A percentile compares a stretch with the other conserved stretches of the same genome.
Evolutionary conservation across 1,140 invertebrate species (phyloP).

Genomic region (Drosophila lacertosa): DNA sequence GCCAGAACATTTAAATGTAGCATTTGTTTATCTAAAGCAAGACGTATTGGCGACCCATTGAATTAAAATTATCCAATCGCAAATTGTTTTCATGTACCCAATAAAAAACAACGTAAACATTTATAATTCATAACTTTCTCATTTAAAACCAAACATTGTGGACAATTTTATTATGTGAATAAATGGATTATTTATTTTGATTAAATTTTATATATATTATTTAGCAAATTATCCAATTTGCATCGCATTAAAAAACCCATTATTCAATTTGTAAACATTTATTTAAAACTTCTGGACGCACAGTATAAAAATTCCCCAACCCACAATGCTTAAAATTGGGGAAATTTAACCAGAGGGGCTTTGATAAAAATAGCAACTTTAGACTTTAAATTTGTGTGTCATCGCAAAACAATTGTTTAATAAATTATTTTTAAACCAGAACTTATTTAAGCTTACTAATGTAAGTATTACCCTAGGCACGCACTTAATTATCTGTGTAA

Average conservation of each 20-base stretch:
- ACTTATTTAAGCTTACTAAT: too few relatives aligned
- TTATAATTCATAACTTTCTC: background rate
- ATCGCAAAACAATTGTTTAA: background rate
- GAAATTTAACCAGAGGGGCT: background rate
- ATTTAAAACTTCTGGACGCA: background rate
- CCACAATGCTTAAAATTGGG: background rate
- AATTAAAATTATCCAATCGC: constrained; percentile 1
- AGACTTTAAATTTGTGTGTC: constrained; percentile 12
- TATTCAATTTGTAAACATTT: background rate
- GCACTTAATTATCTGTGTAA: too few relatives aligned
- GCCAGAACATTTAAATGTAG: constrained; percentile 23
- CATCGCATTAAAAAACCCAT: too few relatives aligned
- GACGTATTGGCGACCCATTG: constrained; percentile 20
- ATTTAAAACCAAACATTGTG: too few relatives aligned
- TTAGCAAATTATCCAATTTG: too few relatives aligned
- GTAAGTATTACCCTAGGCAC: too few relatives aligned
- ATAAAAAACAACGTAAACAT: background rate
- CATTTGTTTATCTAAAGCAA: constrained; percentile 46
- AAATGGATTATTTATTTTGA: background rate
- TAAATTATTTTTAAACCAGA: background rate
- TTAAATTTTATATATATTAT: too few relatives aligned
- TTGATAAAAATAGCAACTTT: constrained; percentile 1
- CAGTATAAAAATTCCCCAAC: background rate
- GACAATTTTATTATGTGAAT: background rate
- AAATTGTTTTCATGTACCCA: constrained; percentile 1